These are phyloP conservation scores for Coelinius sp. DNA, from an alignment of 2,888 invertebrate genomes.

Conservation along the genomic window DNA sequence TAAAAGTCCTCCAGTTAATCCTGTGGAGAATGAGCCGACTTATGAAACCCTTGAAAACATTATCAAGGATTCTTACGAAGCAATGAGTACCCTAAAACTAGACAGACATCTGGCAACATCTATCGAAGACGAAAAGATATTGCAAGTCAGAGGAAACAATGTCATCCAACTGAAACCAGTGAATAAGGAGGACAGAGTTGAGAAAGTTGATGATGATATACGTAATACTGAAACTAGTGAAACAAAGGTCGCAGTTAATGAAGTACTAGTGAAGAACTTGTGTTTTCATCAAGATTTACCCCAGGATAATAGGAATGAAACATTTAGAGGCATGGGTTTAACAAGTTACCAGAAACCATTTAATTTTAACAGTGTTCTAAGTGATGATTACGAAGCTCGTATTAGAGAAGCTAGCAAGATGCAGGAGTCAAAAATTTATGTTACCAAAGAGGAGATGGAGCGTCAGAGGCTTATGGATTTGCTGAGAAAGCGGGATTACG, in stretches of 20 bases:
- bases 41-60: conserved; percentile 41
- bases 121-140: neutral
- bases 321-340: conserved; percentile 18
- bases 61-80: conserved; percentile 47
- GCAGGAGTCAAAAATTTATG: conserved; percentile 56
- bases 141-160: neutral
- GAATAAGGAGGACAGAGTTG: neutral
- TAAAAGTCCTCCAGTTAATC: neutral
- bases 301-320: conserved; percentile 37
- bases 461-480: conserved; percentile 60
- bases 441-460: conserved; percentile 63
- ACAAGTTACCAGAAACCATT: conserved; percentile 48
- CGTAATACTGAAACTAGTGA: conserved; percentile 4
- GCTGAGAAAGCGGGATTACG: conserved; percentile 58
- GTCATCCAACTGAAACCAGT: neutral
- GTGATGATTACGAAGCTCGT: conserved; percentile 58
- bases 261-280: conserved; percentile 60
- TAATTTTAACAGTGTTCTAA: conserved; percentile 59
- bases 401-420: conserved; percentile 46
- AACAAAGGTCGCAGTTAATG: conserved; percentile 53
- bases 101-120: conserved; percentile 42
- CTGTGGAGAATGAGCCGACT: conserved; percentile 39
- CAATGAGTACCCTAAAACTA: conserved; percentile 50
- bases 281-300: conserved; percentile 61
- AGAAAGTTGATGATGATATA: neutral